A percentile compares a stretch with the other conserved stretches of the same genome.
Evolutionary conservation across 2,888 invertebrate species (phyloP).

Genomic region (Oxytorus armatus): DNA sequence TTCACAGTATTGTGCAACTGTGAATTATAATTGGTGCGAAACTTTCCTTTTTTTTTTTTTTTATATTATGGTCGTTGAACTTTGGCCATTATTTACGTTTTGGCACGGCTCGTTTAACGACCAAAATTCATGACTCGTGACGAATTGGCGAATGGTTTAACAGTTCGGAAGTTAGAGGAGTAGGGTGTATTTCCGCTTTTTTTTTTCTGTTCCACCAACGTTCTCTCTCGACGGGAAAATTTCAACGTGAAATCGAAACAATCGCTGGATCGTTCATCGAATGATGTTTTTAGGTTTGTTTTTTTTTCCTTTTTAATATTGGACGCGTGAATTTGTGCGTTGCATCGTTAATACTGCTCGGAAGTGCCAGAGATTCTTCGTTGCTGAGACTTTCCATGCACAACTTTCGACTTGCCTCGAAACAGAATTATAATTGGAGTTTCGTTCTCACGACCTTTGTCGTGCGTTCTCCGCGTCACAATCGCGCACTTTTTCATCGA

Average conservation of each 20-base stretch:
- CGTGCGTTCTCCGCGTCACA: slow-evolving; percentile 67
- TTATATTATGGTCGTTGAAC: slow-evolving; percentile 74
- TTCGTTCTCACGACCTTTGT: slow-evolving; percentile 77
- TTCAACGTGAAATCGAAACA: slow-evolving; percentile 23
- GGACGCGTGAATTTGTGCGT: slow-evolving; percentile 25
- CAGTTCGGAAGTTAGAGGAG: not conserved
- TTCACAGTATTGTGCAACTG: slow-evolving; percentile 68
- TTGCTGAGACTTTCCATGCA: slow-evolving; percentile 66
- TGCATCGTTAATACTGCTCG: slow-evolving; percentile 22
- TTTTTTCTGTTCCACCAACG: not conserved
- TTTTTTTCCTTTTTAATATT: not conserved
- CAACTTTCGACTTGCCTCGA: slow-evolving; percentile 69
- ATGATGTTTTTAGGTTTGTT: slow-evolving; percentile 1
- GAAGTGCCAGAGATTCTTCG: slow-evolving; percentile 55
- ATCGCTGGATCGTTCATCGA: slow-evolving; percentile 39
- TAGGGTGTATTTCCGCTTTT: not conserved
- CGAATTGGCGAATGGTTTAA: slow-evolving; percentile 30
- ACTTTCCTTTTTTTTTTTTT: slow-evolving; percentile 72
- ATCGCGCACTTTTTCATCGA: slow-evolving; percentile 59
- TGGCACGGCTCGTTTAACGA: slow-evolving; percentile 41
- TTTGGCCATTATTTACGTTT: slow-evolving; percentile 70
- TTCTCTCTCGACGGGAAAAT: slow-evolving; percentile 31
- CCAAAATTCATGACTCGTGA: slow-evolving; percentile 38
- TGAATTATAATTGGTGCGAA: slow-evolving; percentile 65
- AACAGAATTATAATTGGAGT: slow-evolving; percentile 71